phyloP scores from a whole-genome alignment of 2,888 invertebrate species.

The Nebria salina region DNA sequence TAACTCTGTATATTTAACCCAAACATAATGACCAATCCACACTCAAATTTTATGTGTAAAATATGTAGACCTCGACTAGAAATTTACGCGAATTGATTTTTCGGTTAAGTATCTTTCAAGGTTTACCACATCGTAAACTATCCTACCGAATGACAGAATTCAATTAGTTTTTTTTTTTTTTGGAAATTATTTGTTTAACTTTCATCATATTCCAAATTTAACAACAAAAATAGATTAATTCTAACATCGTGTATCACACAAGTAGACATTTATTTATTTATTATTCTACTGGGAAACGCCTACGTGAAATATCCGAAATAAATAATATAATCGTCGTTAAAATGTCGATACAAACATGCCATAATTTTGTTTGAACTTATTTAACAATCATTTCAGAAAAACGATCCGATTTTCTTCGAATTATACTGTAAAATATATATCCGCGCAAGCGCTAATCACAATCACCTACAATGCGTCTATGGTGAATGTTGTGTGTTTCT shows the following conservation, averaged over 20 bases:
- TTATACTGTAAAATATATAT: not conserved
- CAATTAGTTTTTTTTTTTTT: not conserved
- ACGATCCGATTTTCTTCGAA: not conserved
- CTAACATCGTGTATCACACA: too few species aligned
- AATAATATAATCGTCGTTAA: not conserved
- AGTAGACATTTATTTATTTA: not conserved
- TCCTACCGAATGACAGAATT: not conserved
- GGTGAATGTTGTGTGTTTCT: not conserved
- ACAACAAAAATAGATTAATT: not conserved
- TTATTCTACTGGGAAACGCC: slow-evolving; percentile 1
- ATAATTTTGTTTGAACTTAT: not conserved
- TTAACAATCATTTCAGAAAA: not conserved
- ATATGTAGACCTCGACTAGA: not conserved
- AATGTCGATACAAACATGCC: not conserved
- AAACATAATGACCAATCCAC: not conserved
- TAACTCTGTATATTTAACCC: not conserved
- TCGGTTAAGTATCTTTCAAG: not conserved
- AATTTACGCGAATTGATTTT: not conserved
- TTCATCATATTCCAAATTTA: not conserved
- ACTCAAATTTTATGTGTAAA: too few species aligned
- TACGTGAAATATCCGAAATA: not conserved
- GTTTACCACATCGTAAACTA: not conserved
- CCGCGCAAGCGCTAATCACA: not conserved
- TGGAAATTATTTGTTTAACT: not conserved
- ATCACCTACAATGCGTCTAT: not conserved